phyloP scores from a whole-genome alignment of 64 coral and sea anemone genomes.

The Pachyseris speciosa region DNA sequence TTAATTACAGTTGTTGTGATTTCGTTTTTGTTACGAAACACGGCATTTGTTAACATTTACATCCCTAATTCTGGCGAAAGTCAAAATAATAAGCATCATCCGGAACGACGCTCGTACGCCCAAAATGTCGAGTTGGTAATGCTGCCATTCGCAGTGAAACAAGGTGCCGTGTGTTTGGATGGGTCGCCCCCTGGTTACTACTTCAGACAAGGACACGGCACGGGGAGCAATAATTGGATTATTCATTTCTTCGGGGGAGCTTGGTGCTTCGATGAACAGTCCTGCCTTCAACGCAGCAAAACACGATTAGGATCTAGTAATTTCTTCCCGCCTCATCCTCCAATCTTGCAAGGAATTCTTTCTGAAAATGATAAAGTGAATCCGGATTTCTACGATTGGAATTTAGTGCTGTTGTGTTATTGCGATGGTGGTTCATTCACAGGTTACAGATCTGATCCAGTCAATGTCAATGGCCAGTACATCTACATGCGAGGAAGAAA shows the following conservation, averaged over 20 bases:
- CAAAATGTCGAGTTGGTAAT: constrained; percentile 51
- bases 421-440: constrained; percentile 97
- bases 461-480: constrained; percentile 67
- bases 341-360: constrained; percentile 84
- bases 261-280: constrained; percentile 94
- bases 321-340: constrained; percentile 75
- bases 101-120: constrained; percentile 34
- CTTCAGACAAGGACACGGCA: constrained; percentile 77
- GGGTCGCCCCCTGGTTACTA: constrained; percentile 95
- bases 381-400: constrained; percentile 97
- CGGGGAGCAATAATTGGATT: constrained; percentile 80
- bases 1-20: constrained; percentile 73
- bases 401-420: constrained; percentile 85
- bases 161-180: constrained; percentile 92
- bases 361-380: constrained; percentile 71
- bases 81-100: neutral
- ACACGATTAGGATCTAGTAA: constrained; percentile 76
- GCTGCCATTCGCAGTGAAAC: constrained; percentile 55
- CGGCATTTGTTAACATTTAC: constrained; percentile 91
- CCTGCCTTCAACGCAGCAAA: constrained; percentile 92
- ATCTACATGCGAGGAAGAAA: constrained; percentile 89
- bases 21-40: constrained; percentile 91
- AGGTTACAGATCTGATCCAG: constrained; percentile 78
- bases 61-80: neutral
- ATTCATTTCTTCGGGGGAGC: constrained; percentile 94